Evolutionary conservation across 1,140 invertebrate genomes (phyloP).

Genomic region (Psix sp.): DNA sequence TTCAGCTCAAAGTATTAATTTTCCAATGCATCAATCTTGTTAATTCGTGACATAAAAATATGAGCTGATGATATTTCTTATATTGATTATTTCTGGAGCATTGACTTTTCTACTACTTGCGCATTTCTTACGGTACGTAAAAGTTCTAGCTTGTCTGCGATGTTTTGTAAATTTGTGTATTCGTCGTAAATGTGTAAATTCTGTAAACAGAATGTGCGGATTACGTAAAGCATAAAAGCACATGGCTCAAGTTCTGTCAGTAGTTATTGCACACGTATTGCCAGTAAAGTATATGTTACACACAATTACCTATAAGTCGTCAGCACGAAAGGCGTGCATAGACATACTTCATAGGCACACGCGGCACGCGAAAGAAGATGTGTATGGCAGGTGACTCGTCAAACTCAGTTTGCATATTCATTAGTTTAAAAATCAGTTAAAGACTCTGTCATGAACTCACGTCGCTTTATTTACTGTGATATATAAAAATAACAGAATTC

Average conservation of each 20-base stretch:
- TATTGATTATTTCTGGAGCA: too few relatives aligned
- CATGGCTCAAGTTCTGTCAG: slow-evolving; percentile 39
- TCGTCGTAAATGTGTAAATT: slow-evolving; percentile 9
- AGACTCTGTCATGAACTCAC: neutral
- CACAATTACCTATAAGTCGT: slow-evolving; percentile 55
- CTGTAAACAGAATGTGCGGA: slow-evolving; percentile 19
- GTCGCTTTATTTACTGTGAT: too few relatives aligned
- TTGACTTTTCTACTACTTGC: too few relatives aligned
- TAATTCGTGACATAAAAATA: too few relatives aligned
- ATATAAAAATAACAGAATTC: too few relatives aligned
- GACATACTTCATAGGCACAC: slow-evolving; percentile 44
- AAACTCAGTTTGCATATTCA: slow-evolving; percentile 43
- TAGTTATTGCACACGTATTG: slow-evolving; percentile 54
- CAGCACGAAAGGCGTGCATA: slow-evolving; percentile 50
- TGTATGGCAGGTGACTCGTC: slow-evolving; percentile 41
- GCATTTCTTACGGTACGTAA: too few relatives aligned
- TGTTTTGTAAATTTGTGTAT: too few relatives aligned
- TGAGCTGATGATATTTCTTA: too few relatives aligned
- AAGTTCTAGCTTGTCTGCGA: too few relatives aligned
- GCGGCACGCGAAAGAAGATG: slow-evolving; percentile 45
- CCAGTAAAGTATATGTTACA: slow-evolving; percentile 53
- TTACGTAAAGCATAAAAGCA: slow-evolving; percentile 22
- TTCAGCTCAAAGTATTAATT: too few relatives aligned
- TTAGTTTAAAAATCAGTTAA: slow-evolving; percentile 24
- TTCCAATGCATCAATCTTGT: too few relatives aligned